Conservation (phyloP, 2,797 vertebrate species). For the Anas capensis region DNA sequence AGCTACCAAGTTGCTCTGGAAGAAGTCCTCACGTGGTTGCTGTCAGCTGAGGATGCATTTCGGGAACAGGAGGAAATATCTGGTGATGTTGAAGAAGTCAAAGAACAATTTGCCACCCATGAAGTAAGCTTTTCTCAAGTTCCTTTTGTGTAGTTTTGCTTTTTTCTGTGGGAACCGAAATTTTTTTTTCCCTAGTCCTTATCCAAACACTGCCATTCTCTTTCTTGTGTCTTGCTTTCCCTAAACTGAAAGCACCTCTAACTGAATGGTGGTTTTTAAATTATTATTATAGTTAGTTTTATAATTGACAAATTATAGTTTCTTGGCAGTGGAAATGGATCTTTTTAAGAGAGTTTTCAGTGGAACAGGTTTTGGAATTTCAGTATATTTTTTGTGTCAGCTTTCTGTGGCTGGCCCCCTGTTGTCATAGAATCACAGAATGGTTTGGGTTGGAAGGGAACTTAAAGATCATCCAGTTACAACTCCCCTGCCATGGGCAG, state of each 20-base stretch:
- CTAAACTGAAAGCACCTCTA: neutral
- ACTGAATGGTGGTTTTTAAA: neutral
- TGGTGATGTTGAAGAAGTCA: slow-evolving; percentile 95
- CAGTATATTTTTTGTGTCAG: neutral
- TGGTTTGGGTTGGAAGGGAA: neutral
- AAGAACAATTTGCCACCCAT: slow-evolving; percentile 96
- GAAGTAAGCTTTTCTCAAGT: slow-evolving; percentile 83
- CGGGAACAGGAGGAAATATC: slow-evolving; percentile 94
- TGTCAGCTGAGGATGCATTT: slow-evolving; percentile 92
- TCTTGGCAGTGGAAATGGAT: neutral
- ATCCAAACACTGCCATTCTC: neutral
- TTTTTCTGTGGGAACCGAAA: neutral
- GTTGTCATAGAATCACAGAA: neutral
- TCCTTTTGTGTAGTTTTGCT: neutral
- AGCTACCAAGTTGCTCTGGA: slow-evolving; percentile 95
- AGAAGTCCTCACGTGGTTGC: slow-evolving; percentile 97
- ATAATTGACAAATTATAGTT: neutral
- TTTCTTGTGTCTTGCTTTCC: neutral
- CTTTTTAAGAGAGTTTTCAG: neutral
- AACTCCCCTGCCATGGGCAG: neutral
- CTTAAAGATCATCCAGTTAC: too few relatives aligned
- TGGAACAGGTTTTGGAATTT: neutral
- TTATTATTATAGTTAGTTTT: too few relatives aligned
- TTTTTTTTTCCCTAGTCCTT: neutral
- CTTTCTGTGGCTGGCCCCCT: neutral